Evolutionary conservation across 2,888 invertebrate species (phyloP), one percentile per base, ranked within the genome.

Genomic region (Nomada flava): DNA sequence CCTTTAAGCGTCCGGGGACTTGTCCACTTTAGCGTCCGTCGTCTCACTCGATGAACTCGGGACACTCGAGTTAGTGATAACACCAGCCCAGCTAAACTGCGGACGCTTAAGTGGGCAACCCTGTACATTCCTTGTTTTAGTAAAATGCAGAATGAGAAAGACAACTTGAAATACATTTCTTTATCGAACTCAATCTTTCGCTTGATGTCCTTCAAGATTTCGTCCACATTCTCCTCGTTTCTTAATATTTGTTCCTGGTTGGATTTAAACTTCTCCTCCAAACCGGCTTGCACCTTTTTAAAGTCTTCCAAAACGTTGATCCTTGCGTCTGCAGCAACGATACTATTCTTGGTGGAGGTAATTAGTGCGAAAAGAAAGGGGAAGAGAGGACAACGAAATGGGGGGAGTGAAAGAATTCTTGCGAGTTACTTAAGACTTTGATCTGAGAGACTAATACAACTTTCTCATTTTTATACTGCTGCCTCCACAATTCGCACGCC

Each of bases 231-330:
- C 63, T 89, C 68, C 57, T 92, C 90, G 50, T 88, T 89, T 2
- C 84, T 4, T 10, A 62, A 23, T 44, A 91, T 78, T 0, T 42
- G 62, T 47, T 89, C 68, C n/a, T 89, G 77, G 20, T 79, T 75
- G 9, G 26, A 44, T 65, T 84, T 57, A 3, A 90, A 82, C 84
- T 91, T 93, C 62, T 88, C 77, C 64, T 84, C 75, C n/a, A 93
- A 80, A 18, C n/a, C 53, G 2, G 36, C 36, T 64, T 90, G 87
- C 0, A 63, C 73, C 1, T 73, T 81, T 76, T 92, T 93, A 74
- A 89, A 93, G 79, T 92, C 89, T 72, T 93, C 91, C 53, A 93
- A 77, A 47, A 78, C 81, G 79, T 92, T 92, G 52, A 91, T 91
- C 79, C 89, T 91, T 1, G 92, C 90, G 73, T 87, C 93, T 93